Percentiles rank a stretch among this genome's conserved stretches.
Evolutionary conservation across 2,113 vertebrate genomes (phyloP).

Genomic region (Leucoraja erinaceus): DNA sequence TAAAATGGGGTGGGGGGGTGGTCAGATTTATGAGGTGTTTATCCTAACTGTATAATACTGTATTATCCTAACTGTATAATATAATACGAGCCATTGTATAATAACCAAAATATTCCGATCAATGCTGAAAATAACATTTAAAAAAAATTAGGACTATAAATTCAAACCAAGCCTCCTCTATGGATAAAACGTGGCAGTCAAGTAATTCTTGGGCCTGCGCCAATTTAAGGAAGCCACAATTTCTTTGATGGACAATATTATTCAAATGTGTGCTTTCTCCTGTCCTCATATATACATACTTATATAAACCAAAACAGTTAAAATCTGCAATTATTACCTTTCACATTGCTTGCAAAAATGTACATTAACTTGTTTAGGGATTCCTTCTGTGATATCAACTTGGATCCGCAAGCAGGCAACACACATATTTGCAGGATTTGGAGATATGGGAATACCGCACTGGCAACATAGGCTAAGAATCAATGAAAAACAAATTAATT

Average conservation of each 20-base stretch:
- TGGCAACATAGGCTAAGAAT: constrained; percentile 81
- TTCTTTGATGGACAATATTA: no score
- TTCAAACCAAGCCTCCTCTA: neutral
- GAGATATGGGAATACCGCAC: constrained; percentile 79
- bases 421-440: constrained; percentile 95
- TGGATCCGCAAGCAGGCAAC: constrained; percentile 83
- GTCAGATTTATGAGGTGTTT: neutral
- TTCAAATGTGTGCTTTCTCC: neutral
- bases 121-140: neutral
- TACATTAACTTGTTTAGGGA: constrained; percentile 86
- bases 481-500: constrained; percentile 29
- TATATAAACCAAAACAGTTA: neutral
- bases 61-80: neutral
- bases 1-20: no score
- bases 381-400: constrained; percentile 95
- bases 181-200: neutral
- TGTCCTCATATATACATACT: neutral
- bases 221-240: no score
- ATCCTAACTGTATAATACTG: neutral
- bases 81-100: neutral
- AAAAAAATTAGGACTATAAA: neutral
- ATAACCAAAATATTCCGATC: neutral
- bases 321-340: constrained; percentile 58
- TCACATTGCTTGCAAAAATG: constrained; percentile 97
- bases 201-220: neutral